Conservation (phyloP, 2,888 invertebrate species). For the Ptilodon capucinus region DNA sequence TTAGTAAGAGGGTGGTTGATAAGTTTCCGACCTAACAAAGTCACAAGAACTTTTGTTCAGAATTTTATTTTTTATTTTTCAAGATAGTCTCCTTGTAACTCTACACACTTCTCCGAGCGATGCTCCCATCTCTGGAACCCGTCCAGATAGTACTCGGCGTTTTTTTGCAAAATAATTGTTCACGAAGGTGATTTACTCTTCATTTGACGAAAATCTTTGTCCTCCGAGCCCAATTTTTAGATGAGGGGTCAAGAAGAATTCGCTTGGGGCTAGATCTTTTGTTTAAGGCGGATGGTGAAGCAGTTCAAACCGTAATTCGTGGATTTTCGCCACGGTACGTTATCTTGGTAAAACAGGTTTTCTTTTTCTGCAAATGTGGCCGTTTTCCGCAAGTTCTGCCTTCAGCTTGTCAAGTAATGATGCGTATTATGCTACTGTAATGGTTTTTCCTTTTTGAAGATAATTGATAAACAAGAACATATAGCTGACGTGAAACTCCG, state of each 20-base stretch:
- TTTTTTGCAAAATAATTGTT: neutral
- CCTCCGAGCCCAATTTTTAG: neutral
- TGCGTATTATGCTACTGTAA: conserved; percentile 29
- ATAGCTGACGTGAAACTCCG: too few relatives aligned
- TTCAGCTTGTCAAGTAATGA: conserved; percentile 27
- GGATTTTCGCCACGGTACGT: conserved; percentile 1
- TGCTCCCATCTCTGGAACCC: neutral
- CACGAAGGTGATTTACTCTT: neutral
- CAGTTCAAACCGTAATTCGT: neutral
- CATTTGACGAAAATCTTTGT: neutral
- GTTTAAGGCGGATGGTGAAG: neutral
- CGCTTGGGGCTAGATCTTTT: neutral
- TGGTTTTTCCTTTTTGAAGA: conserved; percentile 30
- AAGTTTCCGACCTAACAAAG: neutral
- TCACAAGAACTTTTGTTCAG: neutral
- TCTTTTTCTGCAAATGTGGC: conserved; percentile 31
- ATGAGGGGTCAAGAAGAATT: neutral
- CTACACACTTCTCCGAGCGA: neutral
- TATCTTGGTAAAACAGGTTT: conserved; percentile 20
- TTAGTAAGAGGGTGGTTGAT: too few relatives aligned
- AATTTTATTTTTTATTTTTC: neutral
- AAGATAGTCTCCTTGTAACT: neutral
- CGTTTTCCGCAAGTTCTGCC: conserved; percentile 23
- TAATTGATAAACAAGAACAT: conserved; percentile 27
- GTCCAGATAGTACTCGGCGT: neutral